These are phyloP conservation scores for Agonum fuliginosum DNA, from an alignment of 2,888 invertebrate species.

Conservation along the genomic window DNA sequence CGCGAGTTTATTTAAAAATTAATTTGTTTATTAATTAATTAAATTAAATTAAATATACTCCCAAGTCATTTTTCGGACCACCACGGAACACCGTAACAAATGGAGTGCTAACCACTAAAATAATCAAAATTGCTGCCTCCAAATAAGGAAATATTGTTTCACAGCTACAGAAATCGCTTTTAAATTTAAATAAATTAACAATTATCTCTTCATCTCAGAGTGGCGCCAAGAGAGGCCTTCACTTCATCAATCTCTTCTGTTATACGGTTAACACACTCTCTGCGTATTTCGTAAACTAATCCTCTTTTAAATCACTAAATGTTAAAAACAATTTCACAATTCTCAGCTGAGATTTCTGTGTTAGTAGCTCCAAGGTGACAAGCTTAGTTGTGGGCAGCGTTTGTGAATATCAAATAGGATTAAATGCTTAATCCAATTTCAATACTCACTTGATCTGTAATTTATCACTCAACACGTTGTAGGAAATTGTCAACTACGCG, in stretches of 20 bases:
- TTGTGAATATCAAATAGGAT: conserved; percentile 20
- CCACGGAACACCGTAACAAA: too few species aligned
- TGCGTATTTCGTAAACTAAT: conserved; percentile 16
- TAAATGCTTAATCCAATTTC: conserved; percentile 26
- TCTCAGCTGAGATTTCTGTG: not conserved
- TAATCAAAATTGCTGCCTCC: too few species aligned
- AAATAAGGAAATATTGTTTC: too few species aligned
- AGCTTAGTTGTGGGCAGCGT: not conserved
- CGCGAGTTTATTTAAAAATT: too few species aligned
- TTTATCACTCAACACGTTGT: conserved; percentile 11
- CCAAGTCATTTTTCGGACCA: too few species aligned
- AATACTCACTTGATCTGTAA: conserved; percentile 20
- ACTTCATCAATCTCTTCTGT: not conserved
- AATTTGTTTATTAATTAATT: too few species aligned
- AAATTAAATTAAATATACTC: too few species aligned
- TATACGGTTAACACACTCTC: not conserved
- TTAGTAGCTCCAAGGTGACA: not conserved
- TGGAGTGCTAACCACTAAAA: too few species aligned
- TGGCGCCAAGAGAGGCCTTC: too few species aligned
- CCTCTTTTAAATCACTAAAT: not conserved
- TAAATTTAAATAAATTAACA: too few species aligned
- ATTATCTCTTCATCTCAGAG: too few species aligned
- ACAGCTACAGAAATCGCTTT: too few species aligned
- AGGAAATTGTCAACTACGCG: not conserved
- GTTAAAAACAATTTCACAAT: not conserved